Conservation (phyloP, 1,140 invertebrate genomes). For the Heliconius hewitsoni region DNA sequence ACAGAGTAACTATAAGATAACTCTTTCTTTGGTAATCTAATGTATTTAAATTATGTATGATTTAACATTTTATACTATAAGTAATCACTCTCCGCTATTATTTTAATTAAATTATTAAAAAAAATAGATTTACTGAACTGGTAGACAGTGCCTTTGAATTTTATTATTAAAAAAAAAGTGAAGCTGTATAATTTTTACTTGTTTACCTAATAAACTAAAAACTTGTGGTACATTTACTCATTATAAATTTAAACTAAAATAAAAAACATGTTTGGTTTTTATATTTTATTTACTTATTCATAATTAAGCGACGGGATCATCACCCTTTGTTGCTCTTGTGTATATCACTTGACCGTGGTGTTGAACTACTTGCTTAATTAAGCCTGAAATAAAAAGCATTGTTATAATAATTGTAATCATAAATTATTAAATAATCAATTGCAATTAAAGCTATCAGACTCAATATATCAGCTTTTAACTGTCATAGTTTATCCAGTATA, state of each 20-base stretch:
- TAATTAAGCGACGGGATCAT: slow-evolving; percentile 84
- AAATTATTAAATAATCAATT: background rate
- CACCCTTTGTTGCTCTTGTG: slow-evolving; percentile 97
- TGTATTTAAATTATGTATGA: no score
- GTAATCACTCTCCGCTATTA: background rate
- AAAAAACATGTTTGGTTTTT: slow-evolving; percentile 45
- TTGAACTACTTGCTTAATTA: slow-evolving; percentile 98
- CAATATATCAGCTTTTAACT: slow-evolving; percentile 83
- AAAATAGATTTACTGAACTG: no score
- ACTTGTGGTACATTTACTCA: background rate
- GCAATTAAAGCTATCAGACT: slow-evolving; percentile 75
- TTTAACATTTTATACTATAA: no score
- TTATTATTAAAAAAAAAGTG: background rate
- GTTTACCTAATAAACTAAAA: no score
- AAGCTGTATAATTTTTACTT: no score
- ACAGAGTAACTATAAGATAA: slow-evolving; percentile 41
- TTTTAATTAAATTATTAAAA: background rate
- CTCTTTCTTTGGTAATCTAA: background rate
- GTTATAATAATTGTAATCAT: slow-evolving; percentile 1
- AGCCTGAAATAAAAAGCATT: slow-evolving; percentile 84
- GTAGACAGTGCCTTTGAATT: background rate
- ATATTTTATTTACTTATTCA: slow-evolving; percentile 69
- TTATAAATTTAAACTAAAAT: background rate
- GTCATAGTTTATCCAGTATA: slow-evolving; percentile 69
- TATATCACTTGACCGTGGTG: slow-evolving; percentile 99